These are phyloP conservation scores for Gymnopithys bicolor DNA, from an alignment of 2,797 vertebrate species.

Conservation along the genomic window DNA sequence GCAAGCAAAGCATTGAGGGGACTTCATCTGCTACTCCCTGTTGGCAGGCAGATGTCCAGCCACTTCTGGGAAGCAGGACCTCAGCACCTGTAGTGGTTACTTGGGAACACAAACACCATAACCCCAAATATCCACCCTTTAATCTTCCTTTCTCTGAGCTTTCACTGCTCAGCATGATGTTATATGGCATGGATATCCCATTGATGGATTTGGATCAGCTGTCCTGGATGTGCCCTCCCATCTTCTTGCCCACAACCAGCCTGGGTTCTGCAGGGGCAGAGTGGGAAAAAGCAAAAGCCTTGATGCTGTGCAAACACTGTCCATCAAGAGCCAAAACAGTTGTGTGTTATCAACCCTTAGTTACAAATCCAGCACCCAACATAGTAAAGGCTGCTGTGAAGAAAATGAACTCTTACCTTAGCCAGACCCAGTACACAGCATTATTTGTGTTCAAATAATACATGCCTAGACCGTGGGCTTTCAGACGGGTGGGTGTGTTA, in stretches of 20 bases:
- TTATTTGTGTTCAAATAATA: not conserved
- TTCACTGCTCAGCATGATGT: not conserved
- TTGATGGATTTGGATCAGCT: not conserved
- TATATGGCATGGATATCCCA: not conserved
- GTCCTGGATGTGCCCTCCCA: not conserved
- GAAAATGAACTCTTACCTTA: not conserved
- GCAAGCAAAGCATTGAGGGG: not conserved
- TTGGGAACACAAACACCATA: not conserved
- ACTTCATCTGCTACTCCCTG: fast-evolving
- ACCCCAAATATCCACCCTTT: not conserved
- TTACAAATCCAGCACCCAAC: not conserved
- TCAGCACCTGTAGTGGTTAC: not conserved
- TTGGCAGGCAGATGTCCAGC: not conserved
- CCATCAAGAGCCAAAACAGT: not conserved
- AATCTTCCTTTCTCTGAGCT: not conserved
- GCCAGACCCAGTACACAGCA: not conserved
- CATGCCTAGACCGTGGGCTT: not conserved
- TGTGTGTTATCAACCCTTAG: not conserved
- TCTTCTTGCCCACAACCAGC: not conserved
- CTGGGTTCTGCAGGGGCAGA: not conserved
- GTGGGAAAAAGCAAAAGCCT: not conserved
- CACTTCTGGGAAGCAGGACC: not conserved
- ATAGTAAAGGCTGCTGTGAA: not conserved
- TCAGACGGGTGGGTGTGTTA: not conserved
- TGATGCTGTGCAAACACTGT: not conserved